Evolutionary conservation across 2,113 vertebrate species (phyloP).

Genomic region (Aythya baeri): DNA sequence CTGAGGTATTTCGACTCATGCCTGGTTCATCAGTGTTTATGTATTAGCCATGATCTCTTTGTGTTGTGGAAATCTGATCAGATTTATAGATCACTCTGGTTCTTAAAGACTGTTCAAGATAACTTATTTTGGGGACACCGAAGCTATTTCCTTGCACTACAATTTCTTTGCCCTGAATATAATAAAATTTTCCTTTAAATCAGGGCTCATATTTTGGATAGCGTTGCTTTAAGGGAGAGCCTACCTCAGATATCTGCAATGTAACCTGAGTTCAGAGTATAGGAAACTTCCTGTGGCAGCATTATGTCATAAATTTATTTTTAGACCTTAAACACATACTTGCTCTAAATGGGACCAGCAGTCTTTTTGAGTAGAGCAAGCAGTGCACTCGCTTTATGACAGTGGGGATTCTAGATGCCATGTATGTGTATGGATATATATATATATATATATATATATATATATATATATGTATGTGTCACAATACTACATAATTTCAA

Average conservation of each 20-base stretch:
- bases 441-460: too few relatives aligned
- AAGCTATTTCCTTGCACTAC: neutral
- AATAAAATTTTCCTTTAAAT: neutral
- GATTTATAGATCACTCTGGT: neutral
- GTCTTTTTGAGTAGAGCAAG: neutral
- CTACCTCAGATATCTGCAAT: neutral
- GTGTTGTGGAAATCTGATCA: neutral
- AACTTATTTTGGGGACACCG: too few relatives aligned
- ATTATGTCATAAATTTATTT: conserved; percentile 35
- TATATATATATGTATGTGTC: too few relatives aligned
- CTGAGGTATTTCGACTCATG: neutral
- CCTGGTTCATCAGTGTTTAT: neutral
- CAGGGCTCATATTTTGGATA: neutral
- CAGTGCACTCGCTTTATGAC: neutral
- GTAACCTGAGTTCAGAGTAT: conserved; percentile 28
- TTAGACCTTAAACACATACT: conserved; percentile 17
- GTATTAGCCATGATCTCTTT: neutral
- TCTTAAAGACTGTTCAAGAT: neutral
- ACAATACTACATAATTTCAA: neutral
- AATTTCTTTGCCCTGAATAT: neutral
- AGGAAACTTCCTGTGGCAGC: conserved; percentile 32
- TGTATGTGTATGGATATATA: too few relatives aligned
- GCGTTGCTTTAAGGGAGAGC: neutral
- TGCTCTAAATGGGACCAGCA: neutral
- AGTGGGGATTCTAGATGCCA: neutral